Base-by-base conservation (phyloP, 2,113 vertebrate species). In the Sylvia atricapilla region DNA sequence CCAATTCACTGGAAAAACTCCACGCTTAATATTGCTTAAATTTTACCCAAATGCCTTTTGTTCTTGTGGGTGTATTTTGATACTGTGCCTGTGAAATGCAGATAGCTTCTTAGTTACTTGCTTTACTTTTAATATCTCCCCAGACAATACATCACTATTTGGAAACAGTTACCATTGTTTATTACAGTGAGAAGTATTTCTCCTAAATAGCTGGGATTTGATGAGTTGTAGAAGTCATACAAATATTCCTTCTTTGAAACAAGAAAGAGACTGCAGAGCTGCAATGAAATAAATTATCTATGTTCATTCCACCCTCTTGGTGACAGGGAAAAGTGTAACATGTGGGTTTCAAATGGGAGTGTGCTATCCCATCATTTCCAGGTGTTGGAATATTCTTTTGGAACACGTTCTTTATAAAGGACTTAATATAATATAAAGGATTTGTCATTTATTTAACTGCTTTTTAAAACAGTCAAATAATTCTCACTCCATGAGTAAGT, bases 21-120 rank as follows among this genome's bases (percentile, higher is more conserved):
- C 75, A 47, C 9, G 11, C 73, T 94, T 94, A 95, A 91, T 86
- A 84, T 96, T 97, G 91, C 91, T 97, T 93, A 92, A 89, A 94
- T 94, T 95, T 94, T 66, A 87, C 85, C 86, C 93, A 95, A 84
- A 86, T 89, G 94, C 49, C 31, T 89, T 90, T 87, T 92, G 87
- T 91, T 90, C 95, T 93, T 93, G 49, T 80, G 89, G 91, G 90
- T 95, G 73, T 89, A 70, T 62, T 95, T 96, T 49, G 84, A 82
- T 72, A 64, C 46, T 37, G 22, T 63, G 89, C 2, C 0, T 93
- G 80, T 83, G 92, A 94, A 86, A 68, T 77, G 70, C 64, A 84
- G 69, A 85, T 80, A 76, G 69, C 78, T 82, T 96, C 93, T 74
- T 82, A 86, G 87, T 90, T 93, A 87, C 79, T 85, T 88, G 46